These are phyloP conservation scores for Steinernema hermaphroditum DNA, from an alignment of 2,888 invertebrate species.

Conservation along the genomic window DNA sequence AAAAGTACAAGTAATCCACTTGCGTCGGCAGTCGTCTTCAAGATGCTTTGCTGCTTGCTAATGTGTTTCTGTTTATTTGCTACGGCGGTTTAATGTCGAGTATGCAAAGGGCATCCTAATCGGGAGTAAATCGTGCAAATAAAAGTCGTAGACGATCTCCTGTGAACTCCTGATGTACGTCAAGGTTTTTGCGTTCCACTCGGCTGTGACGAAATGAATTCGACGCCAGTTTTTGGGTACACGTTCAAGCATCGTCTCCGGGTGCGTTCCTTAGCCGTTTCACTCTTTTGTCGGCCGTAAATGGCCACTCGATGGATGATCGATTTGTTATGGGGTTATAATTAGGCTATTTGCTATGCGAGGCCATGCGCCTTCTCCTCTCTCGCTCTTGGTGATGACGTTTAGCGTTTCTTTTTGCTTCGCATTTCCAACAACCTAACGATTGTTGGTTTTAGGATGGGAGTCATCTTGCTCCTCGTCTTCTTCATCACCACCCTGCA, in stretches of 20 bases:
- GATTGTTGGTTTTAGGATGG: not conserved
- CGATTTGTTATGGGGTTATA: not conserved
- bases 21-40: too few species aligned
- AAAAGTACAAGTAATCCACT: too few species aligned
- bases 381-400: not conserved
- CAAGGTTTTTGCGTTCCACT: not conserved
- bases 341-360: conserved; percentile 25
- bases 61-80: too few species aligned
- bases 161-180: not conserved
- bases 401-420: not conserved
- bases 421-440: not conserved
- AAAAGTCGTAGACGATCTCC: not conserved
- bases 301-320: conserved; percentile 3
- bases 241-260: not conserved
- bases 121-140: too few species aligned
- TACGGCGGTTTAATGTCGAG: too few species aligned
- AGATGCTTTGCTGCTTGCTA: too few species aligned
- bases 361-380: not conserved
- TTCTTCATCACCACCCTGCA: conserved; percentile 11
- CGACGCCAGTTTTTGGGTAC: not conserved
- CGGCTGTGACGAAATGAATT: conserved; percentile 16
- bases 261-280: not conserved
- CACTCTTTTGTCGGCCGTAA: not conserved
- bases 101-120: too few species aligned
- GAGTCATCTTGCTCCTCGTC: conserved; percentile 1